phyloP scores from a whole-genome alignment of 2,888 invertebrate genomes.

The Drosophila fungiperda region DNA sequence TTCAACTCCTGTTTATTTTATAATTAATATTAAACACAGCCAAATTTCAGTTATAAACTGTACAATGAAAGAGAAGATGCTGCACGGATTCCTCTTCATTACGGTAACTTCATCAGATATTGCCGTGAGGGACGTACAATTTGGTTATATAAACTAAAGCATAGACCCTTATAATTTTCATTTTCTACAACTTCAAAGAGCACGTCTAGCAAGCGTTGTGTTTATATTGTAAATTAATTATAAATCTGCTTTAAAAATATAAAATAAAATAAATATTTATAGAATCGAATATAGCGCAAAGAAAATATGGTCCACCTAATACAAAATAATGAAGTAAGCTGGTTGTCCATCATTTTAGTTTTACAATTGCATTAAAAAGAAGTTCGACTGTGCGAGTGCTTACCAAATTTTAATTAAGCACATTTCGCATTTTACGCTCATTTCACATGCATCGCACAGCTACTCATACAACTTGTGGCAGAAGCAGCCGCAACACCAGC shows the following conservation, averaged over 20 bases:
- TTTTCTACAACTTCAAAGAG: background rate
- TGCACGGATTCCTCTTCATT: background rate
- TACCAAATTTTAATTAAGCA: constrained; percentile 60
- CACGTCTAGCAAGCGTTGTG: background rate
- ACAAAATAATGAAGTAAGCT: background rate
- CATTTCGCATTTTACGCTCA: constrained; percentile 65
- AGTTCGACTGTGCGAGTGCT: constrained; percentile 14
- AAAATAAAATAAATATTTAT: background rate
- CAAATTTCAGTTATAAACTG: background rate
- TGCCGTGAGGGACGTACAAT: background rate
- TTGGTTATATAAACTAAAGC: background rate
- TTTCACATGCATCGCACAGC: constrained; percentile 60
- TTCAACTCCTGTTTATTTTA: background rate
- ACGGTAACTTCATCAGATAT: background rate
- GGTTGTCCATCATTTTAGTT: background rate
- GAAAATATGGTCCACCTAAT: background rate
- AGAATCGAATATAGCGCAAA: background rate
- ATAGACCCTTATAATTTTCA: background rate
- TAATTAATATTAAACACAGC: background rate
- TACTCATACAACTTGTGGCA: constrained; percentile 1
- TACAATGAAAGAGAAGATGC: background rate
- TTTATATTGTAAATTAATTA: background rate
- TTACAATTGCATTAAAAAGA: background rate
- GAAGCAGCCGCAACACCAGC: background rate
- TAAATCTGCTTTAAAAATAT: background rate